These are phyloP conservation scores for Lysandra coridon DNA, from an alignment of 2,888 invertebrate genomes.

Conservation along the genomic window DNA sequence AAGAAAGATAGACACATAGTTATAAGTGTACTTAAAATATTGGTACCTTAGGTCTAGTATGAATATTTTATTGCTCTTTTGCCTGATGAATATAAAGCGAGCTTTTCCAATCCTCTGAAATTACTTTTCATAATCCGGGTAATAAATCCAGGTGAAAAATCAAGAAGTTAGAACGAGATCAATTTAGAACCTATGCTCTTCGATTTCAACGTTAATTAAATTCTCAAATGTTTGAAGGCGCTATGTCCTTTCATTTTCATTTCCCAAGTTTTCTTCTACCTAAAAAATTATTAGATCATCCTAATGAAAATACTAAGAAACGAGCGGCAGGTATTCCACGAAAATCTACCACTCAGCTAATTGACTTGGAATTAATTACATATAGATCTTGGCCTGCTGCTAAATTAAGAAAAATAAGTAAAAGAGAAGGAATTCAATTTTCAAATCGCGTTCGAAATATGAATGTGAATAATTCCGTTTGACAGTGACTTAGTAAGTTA, in stretches of 20 bases:
- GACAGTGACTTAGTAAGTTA: conserved; percentile 26
- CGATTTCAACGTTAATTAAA: background rate
- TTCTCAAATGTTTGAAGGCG: background rate
- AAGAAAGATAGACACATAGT: background rate
- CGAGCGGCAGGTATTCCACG: background rate
- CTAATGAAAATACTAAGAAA: background rate
- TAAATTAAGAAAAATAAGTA: background rate
- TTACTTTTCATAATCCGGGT: background rate
- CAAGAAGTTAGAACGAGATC: background rate
- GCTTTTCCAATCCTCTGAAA: background rate
- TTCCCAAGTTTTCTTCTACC: background rate
- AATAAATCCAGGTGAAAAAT: background rate
- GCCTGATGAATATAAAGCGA: background rate
- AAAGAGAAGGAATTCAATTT: background rate
- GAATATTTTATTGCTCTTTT: background rate
- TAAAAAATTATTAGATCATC: background rate
- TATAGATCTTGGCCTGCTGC: background rate
- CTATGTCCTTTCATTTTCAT: background rate
- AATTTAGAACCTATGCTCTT: background rate
- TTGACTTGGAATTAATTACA: background rate
- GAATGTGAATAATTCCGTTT: background rate
- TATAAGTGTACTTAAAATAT: background rate
- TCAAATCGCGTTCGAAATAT: conserved; percentile 10
- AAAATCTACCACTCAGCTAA: background rate
- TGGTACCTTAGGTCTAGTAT: no score